Conservation (phyloP, 2,888 invertebrate genomes). For the Hylaea fasciaria region DNA sequence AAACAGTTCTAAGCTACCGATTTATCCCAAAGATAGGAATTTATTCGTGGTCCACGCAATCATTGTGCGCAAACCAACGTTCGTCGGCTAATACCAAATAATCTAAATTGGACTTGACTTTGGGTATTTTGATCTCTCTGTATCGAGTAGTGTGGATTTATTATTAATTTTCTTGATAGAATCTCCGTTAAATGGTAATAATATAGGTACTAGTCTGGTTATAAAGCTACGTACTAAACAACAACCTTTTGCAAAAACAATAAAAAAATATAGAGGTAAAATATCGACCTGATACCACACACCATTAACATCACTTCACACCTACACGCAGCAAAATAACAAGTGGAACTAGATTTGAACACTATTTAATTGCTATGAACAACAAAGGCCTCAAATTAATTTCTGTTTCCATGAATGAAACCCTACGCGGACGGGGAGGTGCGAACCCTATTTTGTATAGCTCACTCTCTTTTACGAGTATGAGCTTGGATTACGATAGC, state of each 20-base stretch:
- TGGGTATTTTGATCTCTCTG: conserved; percentile 11
- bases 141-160: not conserved
- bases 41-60: conserved; percentile 36
- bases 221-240: not conserved
- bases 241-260: not conserved
- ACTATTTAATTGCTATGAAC: conserved; percentile 22
- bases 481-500: conserved; percentile 53
- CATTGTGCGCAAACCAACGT: conserved; percentile 39
- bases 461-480: conserved; percentile 54
- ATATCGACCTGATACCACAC: not conserved
- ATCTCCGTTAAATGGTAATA: not conserved
- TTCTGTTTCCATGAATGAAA: conserved; percentile 22
- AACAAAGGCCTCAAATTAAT: conserved; percentile 22
- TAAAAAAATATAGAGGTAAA: not conserved
- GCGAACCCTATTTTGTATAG: conserved; percentile 35
- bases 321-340: conserved; percentile 12
- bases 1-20: no score
- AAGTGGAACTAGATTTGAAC: conserved; percentile 21
- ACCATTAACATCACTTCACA: conserved; percentile 13
- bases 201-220: no score
- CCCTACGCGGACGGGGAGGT: conserved; percentile 7
- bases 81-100: conserved; percentile 51
- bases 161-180: not conserved
- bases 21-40: conserved; percentile 7
- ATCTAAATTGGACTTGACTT: conserved; percentile 50